Conservation (phyloP, 2,113 vertebrate genomes). For the Dermatemys mawii region DNA sequence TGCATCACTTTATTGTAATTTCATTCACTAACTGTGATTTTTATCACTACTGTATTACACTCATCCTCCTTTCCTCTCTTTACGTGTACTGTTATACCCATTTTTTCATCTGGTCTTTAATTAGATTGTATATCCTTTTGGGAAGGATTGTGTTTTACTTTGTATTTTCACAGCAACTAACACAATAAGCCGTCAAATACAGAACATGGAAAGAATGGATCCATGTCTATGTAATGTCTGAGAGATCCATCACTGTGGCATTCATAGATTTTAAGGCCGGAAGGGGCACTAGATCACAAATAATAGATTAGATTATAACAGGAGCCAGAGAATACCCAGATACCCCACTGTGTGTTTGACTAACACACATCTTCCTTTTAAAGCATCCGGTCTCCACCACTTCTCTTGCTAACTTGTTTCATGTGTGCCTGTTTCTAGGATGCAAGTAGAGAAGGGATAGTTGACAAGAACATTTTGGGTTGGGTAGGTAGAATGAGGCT, state of each 20-base stretch:
- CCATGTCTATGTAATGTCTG: not conserved
- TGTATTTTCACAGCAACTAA: not conserved
- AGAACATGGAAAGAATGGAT: not conserved
- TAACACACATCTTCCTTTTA: not conserved
- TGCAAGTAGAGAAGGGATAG: not conserved
- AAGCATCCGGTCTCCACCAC: not conserved
- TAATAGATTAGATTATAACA: not conserved
- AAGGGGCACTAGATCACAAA: not conserved
- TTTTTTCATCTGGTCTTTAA: not conserved
- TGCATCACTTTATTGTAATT: not conserved
- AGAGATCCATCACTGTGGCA: not conserved
- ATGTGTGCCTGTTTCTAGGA: not conserved
- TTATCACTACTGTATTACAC: not conserved
- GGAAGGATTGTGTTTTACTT: not conserved
- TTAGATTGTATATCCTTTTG: not conserved
- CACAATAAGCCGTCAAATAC: not conserved
- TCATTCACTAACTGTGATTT: not conserved
- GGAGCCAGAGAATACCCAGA: not conserved
- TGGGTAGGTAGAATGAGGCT: not conserved
- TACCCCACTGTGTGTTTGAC: not conserved
- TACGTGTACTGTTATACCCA: not conserved
- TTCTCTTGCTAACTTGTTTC: not conserved
- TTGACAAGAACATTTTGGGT: not conserved
- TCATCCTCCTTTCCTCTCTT: not conserved
- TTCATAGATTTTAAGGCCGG: not conserved